Evolutionary conservation across 1,140 invertebrate genomes (phyloP).

Genomic region (Nasonia giraulti): DNA sequence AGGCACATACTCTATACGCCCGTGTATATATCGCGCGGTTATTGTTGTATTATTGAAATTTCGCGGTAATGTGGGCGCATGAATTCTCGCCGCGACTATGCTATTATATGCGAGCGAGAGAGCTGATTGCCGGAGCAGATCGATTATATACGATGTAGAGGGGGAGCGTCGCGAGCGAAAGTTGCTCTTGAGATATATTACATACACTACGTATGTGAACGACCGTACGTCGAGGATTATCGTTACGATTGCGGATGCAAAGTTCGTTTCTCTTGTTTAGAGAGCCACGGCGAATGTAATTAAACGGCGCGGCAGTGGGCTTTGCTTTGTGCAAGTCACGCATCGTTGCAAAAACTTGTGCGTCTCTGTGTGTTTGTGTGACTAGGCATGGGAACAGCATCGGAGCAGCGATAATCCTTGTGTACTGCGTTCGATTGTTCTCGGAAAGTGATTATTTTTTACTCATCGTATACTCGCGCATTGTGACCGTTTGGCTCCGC

Average conservation of each 20-base stretch:
- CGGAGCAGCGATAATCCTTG: background rate
- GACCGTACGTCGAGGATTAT: background rate
- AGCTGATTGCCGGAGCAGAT: background rate
- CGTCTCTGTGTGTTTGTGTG: background rate
- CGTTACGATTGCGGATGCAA: background rate
- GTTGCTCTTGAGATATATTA: background rate
- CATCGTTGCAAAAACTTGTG: background rate
- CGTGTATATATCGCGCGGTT: background rate
- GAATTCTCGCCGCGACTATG: background rate
- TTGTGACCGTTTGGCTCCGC: background rate
- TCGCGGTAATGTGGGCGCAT: background rate
- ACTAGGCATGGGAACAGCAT: background rate
- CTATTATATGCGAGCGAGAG: background rate
- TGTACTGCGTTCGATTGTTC: slow-evolving; percentile 9
- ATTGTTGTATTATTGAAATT: slow-evolving; percentile 46
- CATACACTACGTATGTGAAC: background rate
- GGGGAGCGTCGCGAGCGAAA: background rate
- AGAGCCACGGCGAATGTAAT: background rate
- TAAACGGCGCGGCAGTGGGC: background rate
- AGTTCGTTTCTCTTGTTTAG: background rate
- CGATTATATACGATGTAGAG: background rate
- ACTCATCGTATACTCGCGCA: background rate
- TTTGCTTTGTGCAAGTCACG: background rate
- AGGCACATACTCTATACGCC: background rate
- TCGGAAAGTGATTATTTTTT: slow-evolving; percentile 30